phyloP scores from a whole-genome alignment of 2,113 vertebrate species.

The Alligator mississippiensis region DNA sequence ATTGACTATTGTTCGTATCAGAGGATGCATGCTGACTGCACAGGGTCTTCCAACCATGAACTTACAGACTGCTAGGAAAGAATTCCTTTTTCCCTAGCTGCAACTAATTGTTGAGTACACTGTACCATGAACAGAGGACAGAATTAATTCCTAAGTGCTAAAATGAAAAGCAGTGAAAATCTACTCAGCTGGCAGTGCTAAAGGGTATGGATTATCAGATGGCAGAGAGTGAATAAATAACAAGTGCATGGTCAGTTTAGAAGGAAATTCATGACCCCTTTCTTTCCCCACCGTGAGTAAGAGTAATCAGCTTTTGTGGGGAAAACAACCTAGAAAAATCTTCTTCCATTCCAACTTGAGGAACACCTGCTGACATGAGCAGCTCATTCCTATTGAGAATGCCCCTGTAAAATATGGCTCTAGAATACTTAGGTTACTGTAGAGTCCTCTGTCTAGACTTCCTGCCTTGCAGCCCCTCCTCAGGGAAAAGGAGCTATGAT shows the following conservation, averaged over 20 bases:
- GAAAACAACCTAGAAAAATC: not conserved
- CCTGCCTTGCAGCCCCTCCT: not conserved
- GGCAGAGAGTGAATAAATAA: constrained; percentile 22
- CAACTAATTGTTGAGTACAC: constrained; percentile 1
- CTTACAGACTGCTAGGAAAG: not conserved
- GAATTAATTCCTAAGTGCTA: constrained; percentile 20
- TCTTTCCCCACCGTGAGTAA: not conserved
- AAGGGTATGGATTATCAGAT: constrained; percentile 39
- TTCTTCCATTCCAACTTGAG: not conserved
- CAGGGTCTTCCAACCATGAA: not conserved
- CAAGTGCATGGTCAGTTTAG: constrained; percentile 1
- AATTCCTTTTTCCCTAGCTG: not conserved
- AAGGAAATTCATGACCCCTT: not conserved
- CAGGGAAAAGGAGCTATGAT: not conserved
- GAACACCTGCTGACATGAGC: not conserved
- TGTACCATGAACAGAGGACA: not conserved
- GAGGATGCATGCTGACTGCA: not conserved
- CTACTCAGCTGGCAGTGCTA: constrained; percentile 8
- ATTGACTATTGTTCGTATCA: not conserved
- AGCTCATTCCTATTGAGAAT: not conserved
- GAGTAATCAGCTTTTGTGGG: not conserved
- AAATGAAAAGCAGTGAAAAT: constrained; percentile 21
- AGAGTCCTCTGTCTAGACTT: not conserved
- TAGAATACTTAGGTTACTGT: not conserved
- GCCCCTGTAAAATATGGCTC: not conserved